Base-by-base conservation (phyloP, 2,113 vertebrate species). In the Pycnonotus jocosus region DNA sequence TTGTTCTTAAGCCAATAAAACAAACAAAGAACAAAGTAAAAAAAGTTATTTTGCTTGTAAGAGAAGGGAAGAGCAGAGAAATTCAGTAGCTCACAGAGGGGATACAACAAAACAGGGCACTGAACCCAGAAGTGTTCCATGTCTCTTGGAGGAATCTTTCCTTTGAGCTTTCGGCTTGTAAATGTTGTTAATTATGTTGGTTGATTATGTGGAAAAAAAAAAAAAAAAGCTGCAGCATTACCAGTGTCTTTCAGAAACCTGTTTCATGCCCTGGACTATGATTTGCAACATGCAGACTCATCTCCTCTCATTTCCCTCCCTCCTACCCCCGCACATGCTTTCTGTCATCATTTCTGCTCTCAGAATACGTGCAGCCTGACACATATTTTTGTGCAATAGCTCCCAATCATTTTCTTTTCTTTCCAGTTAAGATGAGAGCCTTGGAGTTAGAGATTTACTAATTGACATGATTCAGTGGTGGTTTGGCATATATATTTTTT, bases 381-480 rank as follows among this genome's bases (percentile, higher is more conserved):
- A 73, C 2, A 17, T 83, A 94, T 6, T 81, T 85, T 65, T 88
- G 62, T 84, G 48, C 30, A 92, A 83, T 86, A 93, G 72, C 50
- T 81, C 42, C 82, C 15, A 86, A 81, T 66, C 6, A 19, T 61
- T 65, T 84, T 74, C 58, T 83, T 88, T 31, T 23, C 30, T 93
- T 95, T 95, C 24, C 56, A 80, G 77, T 74, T 83, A 92, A 69
- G 22, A 86, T 72, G 77, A 24, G 71, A 94, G 60, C 53, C 82
- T 82, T 74, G 80, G 64, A 93, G 60, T 56, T 64, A 88, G 11
- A 11, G 62, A 88, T 95, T 96, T 91, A 53, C 27, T 88, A 90
- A 73, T 88, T 45, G 8, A 86, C 42, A 57, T 92, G 91, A 97
- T 90, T 97, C 97, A 95, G 51, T 3, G 14, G 94, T 93, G 91